Conservation (phyloP, 1,140 invertebrate genomes). For the Apis florea region DNA sequence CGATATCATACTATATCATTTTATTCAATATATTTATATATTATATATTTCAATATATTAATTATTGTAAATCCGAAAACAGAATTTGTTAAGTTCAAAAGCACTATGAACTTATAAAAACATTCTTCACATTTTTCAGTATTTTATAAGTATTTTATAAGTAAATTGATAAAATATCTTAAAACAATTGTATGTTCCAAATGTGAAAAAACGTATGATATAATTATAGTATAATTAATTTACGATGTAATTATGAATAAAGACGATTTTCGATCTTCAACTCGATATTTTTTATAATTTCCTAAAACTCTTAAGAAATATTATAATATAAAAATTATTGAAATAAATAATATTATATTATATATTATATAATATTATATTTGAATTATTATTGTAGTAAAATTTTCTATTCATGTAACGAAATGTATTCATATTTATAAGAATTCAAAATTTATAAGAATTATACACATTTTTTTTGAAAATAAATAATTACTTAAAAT, state of each 20-base stretch:
- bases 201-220: background rate
- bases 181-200: background rate
- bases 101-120: background rate
- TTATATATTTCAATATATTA: too few relatives aligned
- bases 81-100: background rate
- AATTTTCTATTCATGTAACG: background rate
- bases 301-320: background rate
- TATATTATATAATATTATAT: background rate
- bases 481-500: background rate
- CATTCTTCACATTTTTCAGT: background rate
- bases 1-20: too few relatives aligned
- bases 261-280: background rate
- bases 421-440: too few relatives aligned
- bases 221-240: background rate
- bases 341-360: background rate
- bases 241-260: background rate
- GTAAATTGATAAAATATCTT: background rate
- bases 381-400: background rate
- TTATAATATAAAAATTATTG: background rate
- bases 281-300: too few relatives aligned
- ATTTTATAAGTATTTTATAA: background rate
- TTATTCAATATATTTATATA: background rate
- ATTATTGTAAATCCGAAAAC: background rate
- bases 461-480: background rate
- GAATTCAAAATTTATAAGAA: background rate